Evolutionary conservation across 1,140 invertebrate species (phyloP), one percentile per base, ranked within the genome.

Genomic region (Atopsyche davidsoni): DNA sequence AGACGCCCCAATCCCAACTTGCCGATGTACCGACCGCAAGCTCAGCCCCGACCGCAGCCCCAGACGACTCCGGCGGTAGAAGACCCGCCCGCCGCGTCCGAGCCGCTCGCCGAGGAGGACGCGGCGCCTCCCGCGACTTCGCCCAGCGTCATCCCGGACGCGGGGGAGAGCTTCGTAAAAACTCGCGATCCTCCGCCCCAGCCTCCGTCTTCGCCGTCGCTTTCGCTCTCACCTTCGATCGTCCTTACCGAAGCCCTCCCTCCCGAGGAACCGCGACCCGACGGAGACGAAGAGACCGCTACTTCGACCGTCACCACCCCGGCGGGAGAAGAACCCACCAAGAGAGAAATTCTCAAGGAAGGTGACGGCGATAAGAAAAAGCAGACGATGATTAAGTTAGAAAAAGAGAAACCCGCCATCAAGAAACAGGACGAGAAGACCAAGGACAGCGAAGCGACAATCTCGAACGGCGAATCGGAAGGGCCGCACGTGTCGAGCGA

Each of bases 1-100:
- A 60, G 73, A 50, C 67, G 69, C 60, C 75, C 73, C 6, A 72
- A 68, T 39, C 72, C 69, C 40, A 62, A 62, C 39, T 59, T 70
- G 7, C 69, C 69, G 24, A 64, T 71, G 43, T 72, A 71, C 39
- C 72, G 72, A 57, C 72, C 72, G 9, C 63, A 63, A 16, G 48
- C 63, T 4, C n/a, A n/a, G n/a, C n/a, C n/a, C n/a, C n/a, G n/a
- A n/a, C n/a, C n/a, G n/a, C n/a, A n/a, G n/a, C n/a, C n/a, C n/a
- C n/a, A n/a, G 14, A 13, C 7, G 4, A 64, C 64, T 38, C 56
- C 63, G 10, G 21, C 59, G 19, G n/a, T 44, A 2, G 41, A 54
- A 23, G 45, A 52, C 9, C 41, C 31, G 10, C 11, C 49, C 31
- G 11, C 22, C n/a, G 22, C 28, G 2, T 13, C 13, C 25, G 13